Evolutionary conservation across 2,888 invertebrate species (phyloP).

Genomic region (Agriopis leucophaearia): DNA sequence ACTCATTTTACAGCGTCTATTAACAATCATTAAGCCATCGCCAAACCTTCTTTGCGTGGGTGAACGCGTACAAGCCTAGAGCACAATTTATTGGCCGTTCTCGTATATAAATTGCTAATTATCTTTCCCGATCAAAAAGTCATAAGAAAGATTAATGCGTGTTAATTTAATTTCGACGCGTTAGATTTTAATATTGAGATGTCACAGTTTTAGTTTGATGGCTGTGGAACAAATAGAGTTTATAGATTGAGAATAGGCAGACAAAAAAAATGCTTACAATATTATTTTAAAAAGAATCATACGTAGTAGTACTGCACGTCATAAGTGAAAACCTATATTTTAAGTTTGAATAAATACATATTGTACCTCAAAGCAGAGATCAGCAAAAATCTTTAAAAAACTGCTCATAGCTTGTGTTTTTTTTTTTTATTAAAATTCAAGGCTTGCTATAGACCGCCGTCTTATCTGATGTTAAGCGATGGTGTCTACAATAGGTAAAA

Average conservation of each 20-base stretch:
- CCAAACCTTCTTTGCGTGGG: slow-evolving; percentile 56
- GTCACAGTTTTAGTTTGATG: slow-evolving; percentile 7
- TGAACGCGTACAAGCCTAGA: slow-evolving; percentile 58
- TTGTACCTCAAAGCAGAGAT: too few species aligned
- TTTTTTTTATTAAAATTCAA: too few species aligned
- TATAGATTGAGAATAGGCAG: too few species aligned
- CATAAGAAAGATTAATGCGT: slow-evolving; percentile 49
- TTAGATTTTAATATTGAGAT: slow-evolving; percentile 35
- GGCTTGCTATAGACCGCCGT: too few species aligned
- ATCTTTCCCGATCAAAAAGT: slow-evolving; percentile 48
- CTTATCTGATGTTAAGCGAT: too few species aligned
- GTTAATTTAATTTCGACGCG: slow-evolving; percentile 42
- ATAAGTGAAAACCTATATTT: too few species aligned
- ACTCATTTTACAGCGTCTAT: slow-evolving; percentile 57
- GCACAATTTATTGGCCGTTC: slow-evolving; percentile 71
- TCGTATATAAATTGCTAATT: slow-evolving; percentile 77
- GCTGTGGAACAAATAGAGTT: not conserved
- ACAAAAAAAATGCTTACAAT: not conserved
- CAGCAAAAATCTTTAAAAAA: too few species aligned
- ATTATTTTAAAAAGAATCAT: too few species aligned
- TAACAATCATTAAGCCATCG: slow-evolving; percentile 59
- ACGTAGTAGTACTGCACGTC: too few species aligned
- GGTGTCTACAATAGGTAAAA: too few species aligned
- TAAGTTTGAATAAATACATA: too few species aligned
- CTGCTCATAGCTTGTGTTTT: too few species aligned